Percentiles rank a stretch among this genome's conserved stretches.
Conservation (phyloP, 2,888 invertebrate species). For the Drosophila meridiana region DNA sequence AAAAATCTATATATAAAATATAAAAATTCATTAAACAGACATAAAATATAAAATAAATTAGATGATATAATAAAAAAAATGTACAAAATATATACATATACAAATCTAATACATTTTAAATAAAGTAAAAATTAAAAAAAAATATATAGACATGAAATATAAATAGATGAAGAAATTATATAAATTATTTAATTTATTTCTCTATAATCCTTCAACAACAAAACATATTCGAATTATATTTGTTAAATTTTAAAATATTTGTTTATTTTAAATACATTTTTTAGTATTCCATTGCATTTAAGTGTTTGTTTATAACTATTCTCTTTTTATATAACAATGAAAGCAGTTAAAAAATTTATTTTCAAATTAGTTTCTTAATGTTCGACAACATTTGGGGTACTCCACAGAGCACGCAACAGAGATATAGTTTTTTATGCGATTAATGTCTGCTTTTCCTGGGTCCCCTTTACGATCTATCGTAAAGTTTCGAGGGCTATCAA, state of each 20-base stretch:
- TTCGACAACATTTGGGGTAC: slow-evolving; percentile 1
- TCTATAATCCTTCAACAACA: no score
- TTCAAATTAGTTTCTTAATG: slow-evolving; percentile 6
- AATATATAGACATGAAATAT: no score
- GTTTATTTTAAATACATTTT: background rate
- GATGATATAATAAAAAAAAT: background rate
- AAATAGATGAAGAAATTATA: no score
- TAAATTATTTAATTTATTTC: no score
- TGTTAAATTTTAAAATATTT: no score
- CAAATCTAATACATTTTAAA: no score
- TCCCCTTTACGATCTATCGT: slow-evolving; percentile 25
- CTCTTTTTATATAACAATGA: background rate
- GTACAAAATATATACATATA: no score
- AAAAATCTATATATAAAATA: background rate
- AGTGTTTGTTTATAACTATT: background rate
- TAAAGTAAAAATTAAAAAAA: no score
- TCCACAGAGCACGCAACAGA: slow-evolving; percentile 7
- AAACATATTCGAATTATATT: no score
- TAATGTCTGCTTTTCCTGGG: background rate
- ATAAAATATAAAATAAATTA: background rate
- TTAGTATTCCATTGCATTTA: background rate
- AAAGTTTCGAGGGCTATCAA: slow-evolving; percentile 42
- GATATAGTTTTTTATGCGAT: background rate
- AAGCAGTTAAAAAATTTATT: background rate
- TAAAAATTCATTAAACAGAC: background rate